Conservation (phyloP, 2,113 vertebrate genomes). For the Hyperoodon ampullatus region DNA sequence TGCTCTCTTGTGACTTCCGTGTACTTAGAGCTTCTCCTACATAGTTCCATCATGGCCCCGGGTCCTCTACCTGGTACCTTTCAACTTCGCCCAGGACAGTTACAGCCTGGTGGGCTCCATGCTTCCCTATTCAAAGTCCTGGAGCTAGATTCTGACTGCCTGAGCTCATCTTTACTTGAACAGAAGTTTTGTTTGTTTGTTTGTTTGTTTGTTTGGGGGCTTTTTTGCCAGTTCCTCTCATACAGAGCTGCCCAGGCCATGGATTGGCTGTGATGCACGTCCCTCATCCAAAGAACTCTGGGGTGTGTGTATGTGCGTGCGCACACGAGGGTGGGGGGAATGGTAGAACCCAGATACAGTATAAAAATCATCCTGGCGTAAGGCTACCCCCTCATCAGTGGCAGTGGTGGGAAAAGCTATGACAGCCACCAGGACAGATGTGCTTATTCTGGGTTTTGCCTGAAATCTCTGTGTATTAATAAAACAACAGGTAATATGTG, state of each 20-base stretch:
- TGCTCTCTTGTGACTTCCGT: not conserved
- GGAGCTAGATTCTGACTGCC: not conserved
- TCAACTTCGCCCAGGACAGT: not conserved
- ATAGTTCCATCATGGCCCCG: not conserved
- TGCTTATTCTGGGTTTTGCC: not conserved
- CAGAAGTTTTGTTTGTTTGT: not conserved
- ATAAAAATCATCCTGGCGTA: not conserved
- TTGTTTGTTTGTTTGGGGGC: not conserved
- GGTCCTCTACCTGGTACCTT: not conserved
- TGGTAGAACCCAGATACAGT: not conserved
- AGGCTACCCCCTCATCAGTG: not conserved
- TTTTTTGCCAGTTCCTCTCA: not conserved
- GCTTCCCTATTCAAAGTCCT: not conserved
- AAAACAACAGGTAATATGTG: not conserved
- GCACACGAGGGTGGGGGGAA: accelerated
- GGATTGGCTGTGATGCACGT: not conserved
- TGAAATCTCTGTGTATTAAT: not conserved
- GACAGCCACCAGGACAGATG: not conserved
- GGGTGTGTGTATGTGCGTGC: accelerated
- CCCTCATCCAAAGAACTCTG: not conserved
- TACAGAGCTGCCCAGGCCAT: not conserved
- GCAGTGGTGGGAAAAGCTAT: not conserved
- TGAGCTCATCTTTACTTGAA: not conserved
- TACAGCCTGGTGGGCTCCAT: not conserved
- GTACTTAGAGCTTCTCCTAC: not conserved